These are phyloP conservation scores for Fragum sueziense DNA, from an alignment of 2,888 invertebrate species.

Conservation along the genomic window DNA sequence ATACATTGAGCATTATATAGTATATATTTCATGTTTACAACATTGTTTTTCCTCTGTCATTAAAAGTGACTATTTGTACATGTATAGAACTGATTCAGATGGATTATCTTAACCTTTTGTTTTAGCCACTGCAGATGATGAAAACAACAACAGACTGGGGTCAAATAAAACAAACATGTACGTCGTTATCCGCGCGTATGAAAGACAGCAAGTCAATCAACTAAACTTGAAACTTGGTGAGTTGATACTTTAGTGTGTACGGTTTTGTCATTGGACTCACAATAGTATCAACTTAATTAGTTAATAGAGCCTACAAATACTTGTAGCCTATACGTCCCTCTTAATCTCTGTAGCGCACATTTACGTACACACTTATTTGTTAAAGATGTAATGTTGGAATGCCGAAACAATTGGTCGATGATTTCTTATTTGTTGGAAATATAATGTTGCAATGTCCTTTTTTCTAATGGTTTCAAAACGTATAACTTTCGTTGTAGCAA, in stretches of 20 bases:
- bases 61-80: not conserved
- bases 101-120: not conserved
- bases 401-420: too few relatives aligned
- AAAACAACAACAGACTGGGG: not conserved
- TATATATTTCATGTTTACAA: not conserved
- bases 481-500: too few relatives aligned
- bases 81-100: too few relatives aligned
- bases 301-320: too few relatives aligned
- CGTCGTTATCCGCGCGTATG: not conserved
- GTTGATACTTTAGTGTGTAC: not conserved
- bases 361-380: not conserved
- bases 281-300: too few relatives aligned
- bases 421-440: too few relatives aligned
- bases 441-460: too few relatives aligned
- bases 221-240: slow-evolving; percentile 13
- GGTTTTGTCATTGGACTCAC: too few relatives aligned
- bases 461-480: too few relatives aligned
- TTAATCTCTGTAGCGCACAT: not conserved
- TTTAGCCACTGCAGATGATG: not conserved
- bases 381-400: not conserved
- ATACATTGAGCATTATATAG: not conserved
- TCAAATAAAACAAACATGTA: not conserved
- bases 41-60: too few relatives aligned
- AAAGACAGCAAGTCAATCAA: slow-evolving; percentile 6
- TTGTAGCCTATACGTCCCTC: not conserved